Evolutionary conservation across 2,113 vertebrate species (phyloP), one percentile per base, ranked within the genome.

Genomic region (Gambusia holbrooki): DNA sequence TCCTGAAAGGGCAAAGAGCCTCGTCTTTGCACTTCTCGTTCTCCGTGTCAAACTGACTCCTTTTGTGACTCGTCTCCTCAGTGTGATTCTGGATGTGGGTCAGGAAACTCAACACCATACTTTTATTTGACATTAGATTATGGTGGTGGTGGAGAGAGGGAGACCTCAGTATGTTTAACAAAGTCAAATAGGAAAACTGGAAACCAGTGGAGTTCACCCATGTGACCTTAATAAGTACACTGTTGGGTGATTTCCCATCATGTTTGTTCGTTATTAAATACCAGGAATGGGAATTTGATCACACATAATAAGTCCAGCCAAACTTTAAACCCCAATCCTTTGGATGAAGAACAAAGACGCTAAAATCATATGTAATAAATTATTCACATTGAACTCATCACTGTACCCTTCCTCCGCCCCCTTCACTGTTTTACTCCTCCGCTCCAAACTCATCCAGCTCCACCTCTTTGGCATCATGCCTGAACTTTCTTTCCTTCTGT

Each of bases 291-390:
- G 83, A 87, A 92, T 93, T 94, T 94, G 92, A 93, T 94, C 87
- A 93, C 77, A 78, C 87, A 85, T 93, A 93, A 94, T 90, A 93
- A 90, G 83, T 93, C 86, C 85, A 87, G 89, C 89, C 93, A 92
- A 93, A 87, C 89, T 89, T 88, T 92, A 93, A 91, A 89, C 87
- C 74, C 64, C 42, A 81, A 89, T 93, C 88, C 79, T 90, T 91
- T 94, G 91, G 92, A 92, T 77, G 22, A 15, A 92, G 90, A 94
- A 94, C 92, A 94, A 94, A 94, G 93, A 81, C 77, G 86, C 75
- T 73, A 30, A 88, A 92, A 89, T 92, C 90, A 91, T 81, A 74
- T 80, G 71, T 91, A 75, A 93, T 95, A 87, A 94, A 94, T 95
- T 90, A 95, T 94, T 94, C 93, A 94, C 80, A 80, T 87, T 89